Conservation (phyloP, 1,140 invertebrate species). For the Neomicropteryx cornuta region DNA sequence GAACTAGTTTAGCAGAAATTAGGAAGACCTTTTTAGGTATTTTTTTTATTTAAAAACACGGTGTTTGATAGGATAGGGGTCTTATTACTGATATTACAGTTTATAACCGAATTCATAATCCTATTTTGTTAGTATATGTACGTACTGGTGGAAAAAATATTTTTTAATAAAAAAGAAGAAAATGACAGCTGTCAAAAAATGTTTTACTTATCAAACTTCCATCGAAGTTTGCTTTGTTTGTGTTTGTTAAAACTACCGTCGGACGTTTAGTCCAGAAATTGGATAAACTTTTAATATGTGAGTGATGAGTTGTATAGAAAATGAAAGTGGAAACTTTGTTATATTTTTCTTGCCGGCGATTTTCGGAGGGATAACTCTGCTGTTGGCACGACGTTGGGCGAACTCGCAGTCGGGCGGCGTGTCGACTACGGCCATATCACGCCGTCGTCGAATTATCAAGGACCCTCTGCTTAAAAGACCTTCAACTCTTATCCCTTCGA, state of each 20-base stretch:
- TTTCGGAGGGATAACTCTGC: slow-evolving; percentile 35
- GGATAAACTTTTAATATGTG: slow-evolving; percentile 24
- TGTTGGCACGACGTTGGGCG: slow-evolving; percentile 36
- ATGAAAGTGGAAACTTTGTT: slow-evolving; percentile 40
- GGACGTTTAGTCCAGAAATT: too few relatives aligned
- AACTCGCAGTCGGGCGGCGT: slow-evolving; percentile 27
- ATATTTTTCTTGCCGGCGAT: slow-evolving; percentile 38
- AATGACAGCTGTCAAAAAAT: too few relatives aligned
- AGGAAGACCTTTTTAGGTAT: too few relatives aligned
- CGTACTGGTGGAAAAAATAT: slow-evolving; percentile 1
- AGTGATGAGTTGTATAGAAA: slow-evolving; percentile 43
- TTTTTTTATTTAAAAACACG: too few relatives aligned
- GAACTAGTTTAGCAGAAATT: too few relatives aligned
- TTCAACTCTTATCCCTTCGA: slow-evolving; percentile 25
- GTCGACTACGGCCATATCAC: slow-evolving; percentile 33
- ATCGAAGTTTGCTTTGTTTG: too few relatives aligned
- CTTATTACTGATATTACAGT: too few relatives aligned
- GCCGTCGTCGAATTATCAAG: slow-evolving; percentile 36
- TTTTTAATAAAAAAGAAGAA: too few relatives aligned
- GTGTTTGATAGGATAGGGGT: too few relatives aligned
- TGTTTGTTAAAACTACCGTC: too few relatives aligned
- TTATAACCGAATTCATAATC: too few relatives aligned
- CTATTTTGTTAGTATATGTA: slow-evolving; percentile 1
- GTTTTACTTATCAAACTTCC: too few relatives aligned
- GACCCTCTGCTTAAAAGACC: slow-evolving; percentile 34